A percentile compares a stretch with the other conserved stretches of the same genome.
Evolutionary conservation across 92 coral and sea anemone species (phyloP).

Genomic region (Virgularia gustaviana): DNA sequence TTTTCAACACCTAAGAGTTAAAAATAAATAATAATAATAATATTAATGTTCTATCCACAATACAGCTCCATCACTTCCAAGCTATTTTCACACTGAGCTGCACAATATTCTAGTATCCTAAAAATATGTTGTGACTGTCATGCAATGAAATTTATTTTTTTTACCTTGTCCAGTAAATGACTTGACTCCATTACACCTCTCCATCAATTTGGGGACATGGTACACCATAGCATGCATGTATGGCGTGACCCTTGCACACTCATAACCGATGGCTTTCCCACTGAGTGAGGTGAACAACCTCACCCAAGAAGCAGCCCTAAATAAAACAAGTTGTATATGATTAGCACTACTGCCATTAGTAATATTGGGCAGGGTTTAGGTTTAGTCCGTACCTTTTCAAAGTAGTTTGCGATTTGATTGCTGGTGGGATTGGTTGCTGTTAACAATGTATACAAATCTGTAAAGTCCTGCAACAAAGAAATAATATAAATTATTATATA

Average conservation of each 20-base stretch:
- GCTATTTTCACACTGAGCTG: no score
- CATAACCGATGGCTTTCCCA: neutral
- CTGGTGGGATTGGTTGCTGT: neutral
- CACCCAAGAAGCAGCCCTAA: neutral
- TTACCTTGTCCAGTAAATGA: neutral
- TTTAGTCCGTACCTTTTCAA: neutral
- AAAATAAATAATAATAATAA: neutral
- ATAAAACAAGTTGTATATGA: neutral
- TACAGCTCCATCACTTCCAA: no score
- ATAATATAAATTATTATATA: neutral
- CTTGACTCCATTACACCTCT: neutral
- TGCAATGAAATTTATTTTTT: no score
- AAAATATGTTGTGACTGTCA: no score
- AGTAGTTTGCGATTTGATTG: neutral
- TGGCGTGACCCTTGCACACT: neutral
- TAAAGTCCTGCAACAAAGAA: neutral
- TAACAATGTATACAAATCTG: neutral
- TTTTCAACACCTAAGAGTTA: neutral
- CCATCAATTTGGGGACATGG: conserved; percentile 4
- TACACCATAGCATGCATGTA: no score
- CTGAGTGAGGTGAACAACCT: neutral
- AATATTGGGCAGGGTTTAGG: neutral
- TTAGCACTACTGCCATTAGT: no score
- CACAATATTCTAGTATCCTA: no score
- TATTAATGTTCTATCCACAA: no score